phyloP scores from a whole-genome alignment of 2,888 invertebrate species.

The Megaustenia siamemsis region DNA sequence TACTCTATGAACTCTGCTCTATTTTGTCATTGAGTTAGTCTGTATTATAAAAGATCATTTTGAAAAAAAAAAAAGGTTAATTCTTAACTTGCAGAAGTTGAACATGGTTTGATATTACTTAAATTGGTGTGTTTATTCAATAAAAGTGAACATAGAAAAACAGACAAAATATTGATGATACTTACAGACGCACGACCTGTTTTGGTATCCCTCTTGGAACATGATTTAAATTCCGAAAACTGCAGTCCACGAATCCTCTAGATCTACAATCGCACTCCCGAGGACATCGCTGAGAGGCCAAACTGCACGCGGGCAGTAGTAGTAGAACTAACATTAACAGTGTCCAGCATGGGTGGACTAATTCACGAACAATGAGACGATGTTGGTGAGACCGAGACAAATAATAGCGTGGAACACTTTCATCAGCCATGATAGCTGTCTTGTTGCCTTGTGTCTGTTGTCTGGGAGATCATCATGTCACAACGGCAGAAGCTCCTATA shows the following conservation, averaged over 20 bases:
- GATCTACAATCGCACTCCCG: slow-evolving; percentile 54
- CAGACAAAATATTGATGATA: neutral
- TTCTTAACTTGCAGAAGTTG: no score
- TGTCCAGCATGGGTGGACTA: neutral
- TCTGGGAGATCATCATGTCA: neutral
- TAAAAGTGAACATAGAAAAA: neutral
- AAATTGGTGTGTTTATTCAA: no score
- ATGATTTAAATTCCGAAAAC: slow-evolving; percentile 54
- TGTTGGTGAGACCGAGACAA: neutral
- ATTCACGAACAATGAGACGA: neutral
- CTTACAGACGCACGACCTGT: slow-evolving; percentile 54
- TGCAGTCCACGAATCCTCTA: slow-evolving; percentile 56
- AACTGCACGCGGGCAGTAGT: slow-evolving; percentile 32
- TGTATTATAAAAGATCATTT: no score
- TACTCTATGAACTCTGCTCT: no score
- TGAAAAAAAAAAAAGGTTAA: no score
- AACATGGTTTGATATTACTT: no score
- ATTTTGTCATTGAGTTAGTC: no score
- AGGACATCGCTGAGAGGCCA: slow-evolving; percentile 48
- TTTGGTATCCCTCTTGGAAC: slow-evolving; percentile 55
- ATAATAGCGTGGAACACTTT: neutral
- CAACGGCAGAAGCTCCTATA: neutral
- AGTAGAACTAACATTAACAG: slow-evolving; percentile 16
- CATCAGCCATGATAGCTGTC: slow-evolving; percentile 6
- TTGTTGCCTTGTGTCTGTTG: neutral